A percentile compares a stretch with the other conserved stretches of the same genome.
phyloP scores from a whole-genome alignment of 1,140 invertebrate species.

The Trichoplusia ni region DNA sequence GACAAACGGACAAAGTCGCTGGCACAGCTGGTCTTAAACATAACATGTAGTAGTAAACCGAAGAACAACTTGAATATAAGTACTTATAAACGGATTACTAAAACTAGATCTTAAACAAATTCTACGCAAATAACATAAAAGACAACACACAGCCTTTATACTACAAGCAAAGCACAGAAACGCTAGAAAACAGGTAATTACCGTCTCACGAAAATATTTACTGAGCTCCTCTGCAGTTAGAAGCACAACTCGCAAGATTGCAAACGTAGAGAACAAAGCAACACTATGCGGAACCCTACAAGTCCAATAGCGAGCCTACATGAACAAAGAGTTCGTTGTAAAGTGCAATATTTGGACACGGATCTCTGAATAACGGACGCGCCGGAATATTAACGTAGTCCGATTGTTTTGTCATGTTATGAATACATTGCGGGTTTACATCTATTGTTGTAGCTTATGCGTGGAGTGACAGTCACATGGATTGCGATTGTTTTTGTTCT shows the following conservation, averaged over 20 bases:
- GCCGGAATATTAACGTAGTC: conserved; percentile 10
- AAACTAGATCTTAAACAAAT: background rate
- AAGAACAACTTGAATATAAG: too few species aligned
- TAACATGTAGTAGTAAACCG: too few species aligned
- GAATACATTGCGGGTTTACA: conserved; percentile 1
- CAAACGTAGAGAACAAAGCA: conserved; percentile 8
- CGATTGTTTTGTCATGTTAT: background rate
- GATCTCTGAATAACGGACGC: conserved; percentile 7
- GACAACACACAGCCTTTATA: too few species aligned
- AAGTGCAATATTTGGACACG: conserved; percentile 40
- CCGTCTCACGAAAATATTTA: background rate
- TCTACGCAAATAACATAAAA: background rate
- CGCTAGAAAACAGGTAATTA: too few species aligned
- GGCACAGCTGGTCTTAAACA: background rate
- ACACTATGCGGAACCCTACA: conserved; percentile 10
- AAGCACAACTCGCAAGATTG: too few species aligned
- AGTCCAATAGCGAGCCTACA: conserved; percentile 38
- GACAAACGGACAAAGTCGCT: background rate
- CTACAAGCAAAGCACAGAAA: too few species aligned
- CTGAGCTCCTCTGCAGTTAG: too few species aligned
- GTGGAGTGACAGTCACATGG: background rate
- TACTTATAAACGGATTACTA: too few species aligned
- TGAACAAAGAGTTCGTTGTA: conserved; percentile 39
- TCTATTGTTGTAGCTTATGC: background rate
- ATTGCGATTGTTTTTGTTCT: too few species aligned